phyloP scores from a whole-genome alignment of 2,888 invertebrate genomes.

The Barypeithes pellucidus region DNA sequence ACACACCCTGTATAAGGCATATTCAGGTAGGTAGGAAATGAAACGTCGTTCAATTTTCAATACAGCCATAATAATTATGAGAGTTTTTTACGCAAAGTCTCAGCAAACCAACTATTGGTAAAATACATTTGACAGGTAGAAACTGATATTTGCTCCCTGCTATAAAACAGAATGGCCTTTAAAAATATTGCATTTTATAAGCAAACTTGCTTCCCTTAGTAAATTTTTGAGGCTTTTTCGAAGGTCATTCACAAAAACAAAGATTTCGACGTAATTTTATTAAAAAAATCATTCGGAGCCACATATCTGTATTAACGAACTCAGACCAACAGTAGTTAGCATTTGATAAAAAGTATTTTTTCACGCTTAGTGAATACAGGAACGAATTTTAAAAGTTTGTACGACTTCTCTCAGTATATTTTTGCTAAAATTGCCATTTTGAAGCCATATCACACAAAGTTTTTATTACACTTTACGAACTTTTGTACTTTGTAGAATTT shows the following conservation, averaged over 20 bases:
- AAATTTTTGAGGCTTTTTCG: neutral
- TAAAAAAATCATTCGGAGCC: conserved; percentile 56
- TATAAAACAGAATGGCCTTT: neutral
- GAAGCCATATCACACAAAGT: conserved; percentile 61
- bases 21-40: no score
- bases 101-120: neutral
- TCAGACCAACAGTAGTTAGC: conserved; percentile 61
- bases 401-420: conserved; percentile 57
- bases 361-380: conserved; percentile 64
- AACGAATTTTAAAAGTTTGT: conserved; percentile 53
- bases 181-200: conserved; percentile 16
- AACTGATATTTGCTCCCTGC: neutral
- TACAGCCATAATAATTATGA: neutral
- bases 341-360: conserved; percentile 65
- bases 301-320: conserved; percentile 66
- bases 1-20: no score
- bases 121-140: conserved; percentile 8
- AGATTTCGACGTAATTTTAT: conserved; percentile 4
- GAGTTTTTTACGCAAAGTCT: neutral
- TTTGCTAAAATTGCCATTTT: conserved; percentile 62
- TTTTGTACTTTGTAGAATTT: conserved; percentile 42
- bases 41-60: neutral
- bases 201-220: conserved; percentile 22
- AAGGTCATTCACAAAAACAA: neutral
- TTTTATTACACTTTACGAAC: conserved; percentile 45